Evolutionary conservation across 1,140 invertebrate genomes (phyloP), one percentile per base, ranked within the genome.

Genomic region (Pachyrhynchus sulphureomaculatus): DNA sequence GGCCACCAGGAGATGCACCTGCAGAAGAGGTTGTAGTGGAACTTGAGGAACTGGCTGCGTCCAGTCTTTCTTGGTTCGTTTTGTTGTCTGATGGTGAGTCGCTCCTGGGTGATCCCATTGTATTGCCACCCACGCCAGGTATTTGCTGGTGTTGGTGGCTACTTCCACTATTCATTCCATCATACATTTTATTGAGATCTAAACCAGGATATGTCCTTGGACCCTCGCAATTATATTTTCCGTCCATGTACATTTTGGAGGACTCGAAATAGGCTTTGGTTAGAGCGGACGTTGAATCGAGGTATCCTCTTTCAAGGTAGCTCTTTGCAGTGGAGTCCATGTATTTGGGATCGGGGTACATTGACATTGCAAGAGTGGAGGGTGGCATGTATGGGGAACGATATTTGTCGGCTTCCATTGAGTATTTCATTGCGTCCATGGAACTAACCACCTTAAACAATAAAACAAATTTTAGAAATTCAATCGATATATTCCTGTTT

Each of bases 371-470:
- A n/a, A 84, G 72, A 3, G 80, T 81, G 39, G 80, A 82, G 1
- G 83, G 82, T 1, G 83, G 82, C 79, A 84, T 83, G 77, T 89
- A 89, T 0, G 84, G 79, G 4, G 85, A 84, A 29, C 87, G 80
- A 74, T 88, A 90, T 61, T 89, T 89, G 57, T 89, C 88, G 0
- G 86, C 84, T 63, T 88, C 87, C 78, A 89, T 84, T 4, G 87
- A 86, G 71, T 89, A 89, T 71, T 88, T 89, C 84, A 89, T 88
- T 2, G 85, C 83, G 68, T 90, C 88, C 86, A 90, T 88, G 41
- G 87, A 84, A 48, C 83, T 85, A 1, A 86, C 85, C 45, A 88
- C 82, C 87, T 88, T 81, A 29, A 74, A 73, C 56, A 56, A 56
- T n/a, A 21, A 34, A 9, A 34, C 15, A 18, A 26, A 29, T 20